phyloP scores from a whole-genome alignment of 1,140 invertebrate genomes.

The Drosophila miranda region DNA sequence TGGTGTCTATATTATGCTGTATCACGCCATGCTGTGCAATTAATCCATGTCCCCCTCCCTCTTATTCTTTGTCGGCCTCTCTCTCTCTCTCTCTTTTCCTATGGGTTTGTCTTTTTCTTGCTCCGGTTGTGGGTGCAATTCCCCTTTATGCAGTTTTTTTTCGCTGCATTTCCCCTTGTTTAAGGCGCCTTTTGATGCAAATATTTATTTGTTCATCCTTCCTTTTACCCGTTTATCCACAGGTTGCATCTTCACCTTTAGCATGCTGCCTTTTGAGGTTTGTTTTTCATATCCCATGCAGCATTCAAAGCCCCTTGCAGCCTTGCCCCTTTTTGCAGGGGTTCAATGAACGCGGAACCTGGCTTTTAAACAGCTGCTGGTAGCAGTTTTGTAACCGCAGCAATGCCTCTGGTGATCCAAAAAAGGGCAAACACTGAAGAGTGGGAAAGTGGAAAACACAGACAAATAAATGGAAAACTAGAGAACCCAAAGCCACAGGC shows the following conservation, averaged over 20 bases:
- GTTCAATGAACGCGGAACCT: conserved; percentile 33
- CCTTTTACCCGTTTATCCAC: conserved; percentile 1
- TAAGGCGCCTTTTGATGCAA: conserved; percentile 24
- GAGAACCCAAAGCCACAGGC: conserved; percentile 21
- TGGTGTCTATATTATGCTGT: conserved; percentile 21
- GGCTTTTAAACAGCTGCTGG: conserved; percentile 41
- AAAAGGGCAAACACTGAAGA: neutral
- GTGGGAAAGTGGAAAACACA: conserved; percentile 21
- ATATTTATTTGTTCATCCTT: conserved; percentile 3
- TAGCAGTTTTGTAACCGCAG: conserved; percentile 6
- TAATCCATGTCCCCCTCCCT: conserved; percentile 30
- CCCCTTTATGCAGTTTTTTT: conserved; percentile 12
- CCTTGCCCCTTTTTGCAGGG: conserved; percentile 1
- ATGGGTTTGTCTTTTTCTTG: conserved; percentile 11
- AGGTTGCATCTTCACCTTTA: conserved; percentile 10
- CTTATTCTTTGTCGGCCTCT: neutral
- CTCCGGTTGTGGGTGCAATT: conserved; percentile 12
- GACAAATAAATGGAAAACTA: conserved; percentile 33
- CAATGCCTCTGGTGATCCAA: conserved; percentile 20
- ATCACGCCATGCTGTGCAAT: conserved; percentile 49
- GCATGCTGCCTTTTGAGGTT: conserved; percentile 2
- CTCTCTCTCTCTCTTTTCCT: conserved; percentile 3
- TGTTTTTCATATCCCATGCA: conserved; percentile 1
- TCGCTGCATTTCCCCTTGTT: conserved; percentile 38
- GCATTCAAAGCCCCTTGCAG: conserved; percentile 1